phyloP scores from a whole-genome alignment of 2,888 invertebrate genomes.

The Arenicola marina region DNA sequence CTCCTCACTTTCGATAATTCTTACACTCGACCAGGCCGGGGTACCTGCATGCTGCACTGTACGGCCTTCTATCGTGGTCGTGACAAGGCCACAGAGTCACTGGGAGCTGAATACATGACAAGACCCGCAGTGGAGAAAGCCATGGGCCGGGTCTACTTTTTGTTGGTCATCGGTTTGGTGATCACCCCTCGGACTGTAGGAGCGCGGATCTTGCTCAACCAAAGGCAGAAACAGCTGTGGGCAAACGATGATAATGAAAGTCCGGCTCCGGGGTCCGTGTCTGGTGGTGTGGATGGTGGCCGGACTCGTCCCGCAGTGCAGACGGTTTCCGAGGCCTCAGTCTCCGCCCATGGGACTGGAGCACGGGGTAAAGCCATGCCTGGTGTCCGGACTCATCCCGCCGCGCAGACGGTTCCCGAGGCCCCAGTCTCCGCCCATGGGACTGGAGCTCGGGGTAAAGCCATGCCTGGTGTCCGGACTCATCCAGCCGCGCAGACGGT shows the following conservation, averaged over 20 bases:
- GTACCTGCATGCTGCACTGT: slow-evolving; percentile 16
- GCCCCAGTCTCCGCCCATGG: too few relatives aligned
- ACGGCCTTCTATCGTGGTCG: slow-evolving; percentile 20
- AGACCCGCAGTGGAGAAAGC: slow-evolving; percentile 7
- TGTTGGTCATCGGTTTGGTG: slow-evolving; percentile 21
- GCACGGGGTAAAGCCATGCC: too few relatives aligned
- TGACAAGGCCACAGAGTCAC: background rate
- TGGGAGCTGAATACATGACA: slow-evolving; percentile 7
- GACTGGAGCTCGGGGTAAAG: too few relatives aligned
- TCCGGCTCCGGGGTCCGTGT: too few relatives aligned
- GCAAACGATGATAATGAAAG: slow-evolving; percentile 17
- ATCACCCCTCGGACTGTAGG: slow-evolving; percentile 22
- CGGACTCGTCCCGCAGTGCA: too few relatives aligned
- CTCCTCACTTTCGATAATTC: background rate
- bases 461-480: too few relatives aligned
- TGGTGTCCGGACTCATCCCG: too few relatives aligned
- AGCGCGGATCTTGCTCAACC: slow-evolving; percentile 14
- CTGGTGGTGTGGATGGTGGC: too few relatives aligned
- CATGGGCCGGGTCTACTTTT: slow-evolving; percentile 7
- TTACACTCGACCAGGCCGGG: background rate
- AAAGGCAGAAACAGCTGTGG: slow-evolving; percentile 19
- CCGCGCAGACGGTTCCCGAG: too few relatives aligned
- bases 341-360: too few relatives aligned
- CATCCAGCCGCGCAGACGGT: too few relatives aligned
- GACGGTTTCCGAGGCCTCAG: too few relatives aligned